Conservation (phyloP, 2,888 invertebrate species). For the Plebejus argus region DNA sequence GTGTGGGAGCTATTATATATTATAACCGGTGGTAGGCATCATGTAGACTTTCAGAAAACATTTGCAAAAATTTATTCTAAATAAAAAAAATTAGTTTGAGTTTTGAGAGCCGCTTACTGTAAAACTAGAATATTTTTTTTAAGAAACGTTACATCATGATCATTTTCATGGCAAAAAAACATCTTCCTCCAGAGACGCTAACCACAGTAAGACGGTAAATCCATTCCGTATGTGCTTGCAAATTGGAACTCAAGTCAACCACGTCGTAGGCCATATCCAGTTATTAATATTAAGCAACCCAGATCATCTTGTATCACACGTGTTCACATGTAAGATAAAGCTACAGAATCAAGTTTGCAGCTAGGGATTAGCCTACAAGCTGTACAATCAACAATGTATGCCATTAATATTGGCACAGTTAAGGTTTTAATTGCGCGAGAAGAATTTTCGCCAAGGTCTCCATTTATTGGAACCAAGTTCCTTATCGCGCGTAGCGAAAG, state of each 20-base stretch:
- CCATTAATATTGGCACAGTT: not conserved
- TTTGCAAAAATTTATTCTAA: no score
- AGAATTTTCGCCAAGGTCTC: not conserved
- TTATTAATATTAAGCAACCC: conserved; percentile 8
- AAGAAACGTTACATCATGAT: no score
- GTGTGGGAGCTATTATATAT: no score
- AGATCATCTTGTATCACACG: conserved; percentile 17
- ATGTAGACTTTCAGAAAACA: no score
- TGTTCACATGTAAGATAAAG: conserved; percentile 7
- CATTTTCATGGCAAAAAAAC: no score
- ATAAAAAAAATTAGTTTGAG: no score
- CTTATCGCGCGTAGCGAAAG: no score
- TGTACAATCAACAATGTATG: not conserved
- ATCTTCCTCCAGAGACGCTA: no score
- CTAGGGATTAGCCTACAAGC: conserved; percentile 20
- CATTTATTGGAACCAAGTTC: no score
- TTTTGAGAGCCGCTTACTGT: no score
- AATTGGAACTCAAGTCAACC: not conserved
- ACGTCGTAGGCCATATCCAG: not conserved
- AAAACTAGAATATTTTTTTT: no score
- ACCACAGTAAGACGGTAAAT: not conserved
- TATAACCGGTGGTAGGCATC: no score
- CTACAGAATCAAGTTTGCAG: not conserved
- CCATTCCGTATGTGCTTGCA: not conserved
- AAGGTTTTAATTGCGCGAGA: not conserved